Conservation (phyloP, 2,113 vertebrate genomes). For the Todiramphus chloris region DNA sequence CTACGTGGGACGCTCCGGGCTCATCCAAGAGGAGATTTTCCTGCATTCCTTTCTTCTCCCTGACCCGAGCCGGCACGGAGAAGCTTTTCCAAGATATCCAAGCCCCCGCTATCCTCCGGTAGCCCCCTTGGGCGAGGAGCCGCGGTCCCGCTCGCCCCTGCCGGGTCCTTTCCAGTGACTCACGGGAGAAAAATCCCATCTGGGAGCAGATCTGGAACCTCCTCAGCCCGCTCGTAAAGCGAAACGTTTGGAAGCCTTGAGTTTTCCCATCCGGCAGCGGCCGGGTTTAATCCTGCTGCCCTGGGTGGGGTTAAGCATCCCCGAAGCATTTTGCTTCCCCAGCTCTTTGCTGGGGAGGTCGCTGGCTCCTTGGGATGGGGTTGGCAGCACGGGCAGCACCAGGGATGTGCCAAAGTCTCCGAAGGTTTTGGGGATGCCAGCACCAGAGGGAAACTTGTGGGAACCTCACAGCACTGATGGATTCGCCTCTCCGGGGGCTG, state of each 20-base stretch:
- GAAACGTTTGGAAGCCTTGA: background rate
- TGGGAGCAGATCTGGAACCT: background rate
- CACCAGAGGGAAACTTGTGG: background rate
- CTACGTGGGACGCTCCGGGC: background rate
- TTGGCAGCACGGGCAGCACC: fast-evolving
- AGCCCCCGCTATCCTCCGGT: background rate
- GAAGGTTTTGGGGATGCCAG: background rate
- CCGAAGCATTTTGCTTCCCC: background rate
- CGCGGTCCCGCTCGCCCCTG: fast-evolving
- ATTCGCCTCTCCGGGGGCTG: background rate
- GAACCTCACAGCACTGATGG: background rate
- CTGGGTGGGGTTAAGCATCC: fast-evolving
- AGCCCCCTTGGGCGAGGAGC: background rate
- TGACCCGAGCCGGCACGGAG: fast-evolving
- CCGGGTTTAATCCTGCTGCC: background rate
- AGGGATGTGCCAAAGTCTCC: fast-evolving
- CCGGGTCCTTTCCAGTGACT: conserved; percentile 16
- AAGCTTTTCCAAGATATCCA: fast-evolving
- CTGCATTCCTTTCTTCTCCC: background rate
- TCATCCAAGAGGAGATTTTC: background rate
- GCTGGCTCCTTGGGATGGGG: fast-evolving
- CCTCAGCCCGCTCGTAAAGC: background rate
- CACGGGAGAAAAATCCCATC: background rate
- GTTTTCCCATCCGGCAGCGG: background rate
- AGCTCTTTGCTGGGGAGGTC: background rate